phyloP scores from a whole-genome alignment of 2,888 invertebrate species.

The Hirtodrosophila confusa region DNA sequence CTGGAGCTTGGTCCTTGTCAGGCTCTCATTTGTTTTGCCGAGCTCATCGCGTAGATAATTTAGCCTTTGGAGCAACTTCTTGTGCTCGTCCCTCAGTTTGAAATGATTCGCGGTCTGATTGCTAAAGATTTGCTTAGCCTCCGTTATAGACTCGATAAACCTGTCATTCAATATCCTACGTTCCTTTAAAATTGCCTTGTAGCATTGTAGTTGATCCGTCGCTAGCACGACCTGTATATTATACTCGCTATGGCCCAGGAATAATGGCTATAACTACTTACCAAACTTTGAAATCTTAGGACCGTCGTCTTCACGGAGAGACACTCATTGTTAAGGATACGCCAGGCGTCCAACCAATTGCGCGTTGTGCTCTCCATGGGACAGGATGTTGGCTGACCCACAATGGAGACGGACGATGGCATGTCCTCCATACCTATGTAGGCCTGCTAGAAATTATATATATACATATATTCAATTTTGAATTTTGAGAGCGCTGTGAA shows the following conservation, averaged over 20 bases:
- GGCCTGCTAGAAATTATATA: no score
- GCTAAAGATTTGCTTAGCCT: background rate
- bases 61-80: background rate
- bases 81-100: background rate
- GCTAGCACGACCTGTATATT: slow-evolving; percentile 10
- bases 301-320: background rate
- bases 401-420: background rate
- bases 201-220: slow-evolving; percentile 13
- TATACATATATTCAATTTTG: slow-evolving; percentile 6
- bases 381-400: background rate
- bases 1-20: slow-evolving; percentile 8
- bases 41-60: background rate
- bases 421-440: background rate
- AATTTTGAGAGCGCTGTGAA: background rate
- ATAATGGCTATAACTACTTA: background rate
- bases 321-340: slow-evolving; percentile 8
- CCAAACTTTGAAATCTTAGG: slow-evolving; percentile 3
- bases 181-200: slow-evolving; percentile 7
- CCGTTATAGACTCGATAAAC: background rate
- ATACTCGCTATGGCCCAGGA: no score
- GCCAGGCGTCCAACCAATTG: slow-evolving; percentile 19
- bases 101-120: no score
- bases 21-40: background rate
- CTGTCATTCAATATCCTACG: background rate
- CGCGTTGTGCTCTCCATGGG: slow-evolving; percentile 9